Percentiles rank a stretch among this genome's conserved stretches.
Conservation (phyloP, 2,888 invertebrate genomes). For the Yponomeuta cagnagella region DNA sequence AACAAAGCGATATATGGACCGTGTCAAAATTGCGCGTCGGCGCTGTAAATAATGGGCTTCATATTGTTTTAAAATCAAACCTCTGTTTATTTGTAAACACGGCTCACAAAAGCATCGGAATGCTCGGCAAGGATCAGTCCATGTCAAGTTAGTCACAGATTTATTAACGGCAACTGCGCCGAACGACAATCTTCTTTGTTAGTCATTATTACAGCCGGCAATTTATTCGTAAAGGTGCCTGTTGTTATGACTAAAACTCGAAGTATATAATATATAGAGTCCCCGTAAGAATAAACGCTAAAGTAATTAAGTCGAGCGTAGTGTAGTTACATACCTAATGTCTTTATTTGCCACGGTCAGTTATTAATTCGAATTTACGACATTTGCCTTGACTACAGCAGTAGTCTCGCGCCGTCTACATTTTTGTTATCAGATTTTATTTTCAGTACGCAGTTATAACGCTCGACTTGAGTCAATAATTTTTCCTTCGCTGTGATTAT, state of each 20-base stretch:
- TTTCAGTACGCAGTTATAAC: neutral
- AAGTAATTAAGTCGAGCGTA: neutral
- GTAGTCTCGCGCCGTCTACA: neutral
- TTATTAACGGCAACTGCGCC: conserved; percentile 12
- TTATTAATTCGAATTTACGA: neutral
- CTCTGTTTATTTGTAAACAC: neutral
- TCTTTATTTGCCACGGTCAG: neutral
- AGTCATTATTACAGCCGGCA: neutral
- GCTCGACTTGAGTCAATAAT: neutral
- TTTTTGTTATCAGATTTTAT: neutral
- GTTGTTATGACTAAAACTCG: neutral
- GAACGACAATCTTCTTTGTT: conserved; percentile 5
- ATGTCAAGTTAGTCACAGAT: conserved; percentile 11
- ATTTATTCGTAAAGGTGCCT: conserved; percentile 1
- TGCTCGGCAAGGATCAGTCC: neutral
- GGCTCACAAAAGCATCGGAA: neutral
- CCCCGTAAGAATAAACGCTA: neutral
- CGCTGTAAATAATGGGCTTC: neutral
- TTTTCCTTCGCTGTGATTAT: too few species aligned
- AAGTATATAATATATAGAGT: neutral
- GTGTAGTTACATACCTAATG: neutral
- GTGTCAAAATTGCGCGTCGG: neutral
- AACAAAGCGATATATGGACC: neutral
- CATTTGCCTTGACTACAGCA: neutral
- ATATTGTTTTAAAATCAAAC: conserved; percentile 1